Percentiles rank a stretch among this genome's conserved stretches.
These are phyloP conservation scores for Scartelaos histophorus DNA, from an alignment of 2,113 vertebrate species.

Conservation along the genomic window DNA sequence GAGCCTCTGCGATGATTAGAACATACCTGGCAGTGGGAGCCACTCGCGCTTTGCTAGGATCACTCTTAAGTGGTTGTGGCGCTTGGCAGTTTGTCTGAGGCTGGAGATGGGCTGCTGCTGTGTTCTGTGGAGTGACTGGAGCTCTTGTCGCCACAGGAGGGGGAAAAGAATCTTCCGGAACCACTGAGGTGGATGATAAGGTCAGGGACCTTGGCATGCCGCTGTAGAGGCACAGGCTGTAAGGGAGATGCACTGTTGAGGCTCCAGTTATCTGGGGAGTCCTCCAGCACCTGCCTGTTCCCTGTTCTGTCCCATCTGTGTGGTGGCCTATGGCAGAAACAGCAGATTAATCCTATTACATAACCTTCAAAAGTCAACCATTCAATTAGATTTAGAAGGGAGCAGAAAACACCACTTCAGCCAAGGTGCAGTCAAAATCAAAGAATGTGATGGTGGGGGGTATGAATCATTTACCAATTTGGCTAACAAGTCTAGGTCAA, in stretches of 20 bases:
- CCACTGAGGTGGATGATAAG: slow-evolving; percentile 79
- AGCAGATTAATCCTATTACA: slow-evolving; percentile 77
- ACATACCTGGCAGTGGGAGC: slow-evolving; percentile 75
- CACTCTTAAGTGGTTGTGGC: slow-evolving; percentile 73
- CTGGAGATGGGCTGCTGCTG: slow-evolving; percentile 71
- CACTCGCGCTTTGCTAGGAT: slow-evolving; percentile 70
- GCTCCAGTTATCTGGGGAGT: slow-evolving; percentile 73
- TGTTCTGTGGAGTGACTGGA: slow-evolving; percentile 63
- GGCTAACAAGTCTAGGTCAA: slow-evolving; percentile 49
- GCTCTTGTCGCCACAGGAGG: slow-evolving; percentile 67
- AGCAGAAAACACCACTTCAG: slow-evolving; percentile 50
- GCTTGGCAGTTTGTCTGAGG: slow-evolving; percentile 70
- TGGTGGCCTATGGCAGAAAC: slow-evolving; percentile 55
- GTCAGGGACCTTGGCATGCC: slow-evolving; percentile 76
- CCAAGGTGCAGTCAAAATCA: slow-evolving; percentile 57
- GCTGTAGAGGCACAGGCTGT: slow-evolving; percentile 68
- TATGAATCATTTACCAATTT: slow-evolving; percentile 35
- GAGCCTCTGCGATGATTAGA: slow-evolving; percentile 69
- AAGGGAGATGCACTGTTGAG: slow-evolving; percentile 75
- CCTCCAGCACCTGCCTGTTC: slow-evolving; percentile 46
- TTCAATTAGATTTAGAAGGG: neutral
- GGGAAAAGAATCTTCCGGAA: slow-evolving; percentile 81
- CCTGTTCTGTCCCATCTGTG: slow-evolving; percentile 30
- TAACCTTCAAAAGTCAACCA: slow-evolving; percentile 56
- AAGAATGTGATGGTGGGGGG: slow-evolving; percentile 19